Percentiles rank a stretch among this genome's conserved stretches.
Evolutionary conservation across 2,888 invertebrate species (phyloP).

Genomic region (Galerucella nymphaeae): DNA sequence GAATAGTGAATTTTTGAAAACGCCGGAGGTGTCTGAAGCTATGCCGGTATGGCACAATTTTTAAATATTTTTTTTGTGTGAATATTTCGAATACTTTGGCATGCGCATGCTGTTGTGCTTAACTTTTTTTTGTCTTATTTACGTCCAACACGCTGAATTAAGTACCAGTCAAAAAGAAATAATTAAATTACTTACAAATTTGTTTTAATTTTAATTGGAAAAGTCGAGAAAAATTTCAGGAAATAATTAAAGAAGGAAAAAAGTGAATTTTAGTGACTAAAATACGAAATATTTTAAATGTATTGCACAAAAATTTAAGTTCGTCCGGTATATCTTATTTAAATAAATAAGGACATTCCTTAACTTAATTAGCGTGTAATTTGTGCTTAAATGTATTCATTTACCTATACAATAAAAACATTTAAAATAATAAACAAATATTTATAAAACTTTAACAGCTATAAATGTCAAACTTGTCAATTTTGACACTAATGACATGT

Average conservation of each 20-base stretch:
- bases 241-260: too few relatives aligned
- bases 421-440: not conserved
- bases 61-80: not conserved
- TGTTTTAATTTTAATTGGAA: too few relatives aligned
- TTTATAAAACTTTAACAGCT: too few relatives aligned
- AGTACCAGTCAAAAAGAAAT: not conserved
- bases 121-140: not conserved
- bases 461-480: not conserved
- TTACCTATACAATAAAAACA: not conserved
- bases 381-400: conserved; percentile 1
- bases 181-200: not conserved
- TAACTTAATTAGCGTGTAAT: not conserved
- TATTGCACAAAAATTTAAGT: too few relatives aligned
- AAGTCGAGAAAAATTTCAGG: too few relatives aligned
- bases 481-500: not conserved
- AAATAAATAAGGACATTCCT: not conserved
- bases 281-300: too few relatives aligned
- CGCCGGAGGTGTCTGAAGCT: conserved; percentile 42
- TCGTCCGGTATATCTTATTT: too few relatives aligned
- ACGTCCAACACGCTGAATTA: conserved; percentile 9
- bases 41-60: conserved; percentile 34
- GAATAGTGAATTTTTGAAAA: conserved; percentile 21
- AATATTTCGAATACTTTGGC: conserved; percentile 19
- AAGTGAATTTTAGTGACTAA: too few relatives aligned
- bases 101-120: conserved; percentile 43